A percentile compares a stretch with the other conserved stretches of the same genome.
Conservation (phyloP, 2,113 vertebrate species). For the Anoura caudifer region DNA sequence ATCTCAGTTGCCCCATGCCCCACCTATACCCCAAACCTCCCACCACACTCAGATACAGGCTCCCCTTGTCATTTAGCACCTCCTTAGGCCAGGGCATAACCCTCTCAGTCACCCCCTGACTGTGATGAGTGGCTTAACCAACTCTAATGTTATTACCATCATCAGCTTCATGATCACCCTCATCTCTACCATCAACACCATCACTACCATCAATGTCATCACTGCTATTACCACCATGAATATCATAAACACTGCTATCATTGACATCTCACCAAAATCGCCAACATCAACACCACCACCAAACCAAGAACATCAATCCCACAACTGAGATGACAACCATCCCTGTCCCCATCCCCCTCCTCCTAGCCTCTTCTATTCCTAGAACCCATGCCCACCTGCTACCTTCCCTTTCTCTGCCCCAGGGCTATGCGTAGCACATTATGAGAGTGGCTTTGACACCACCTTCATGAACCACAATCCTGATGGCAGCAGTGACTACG, state of each 20-base stretch:
- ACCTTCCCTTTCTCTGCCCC: background rate
- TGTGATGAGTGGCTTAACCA: slow-evolving; percentile 9
- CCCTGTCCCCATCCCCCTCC: background rate
- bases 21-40: background rate
- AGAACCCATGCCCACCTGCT: background rate
- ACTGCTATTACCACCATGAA: background rate
- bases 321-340: slow-evolving; percentile 2
- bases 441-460: slow-evolving; percentile 76
- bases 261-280: slow-evolving; percentile 4
- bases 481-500: slow-evolving; percentile 77
- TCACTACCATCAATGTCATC: background rate
- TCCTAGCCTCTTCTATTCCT: slow-evolving; percentile 9
- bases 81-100: background rate
- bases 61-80: background rate
- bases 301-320: slow-evolving; percentile 8
- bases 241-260: background rate
- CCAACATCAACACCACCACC: background rate
- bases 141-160: background rate
- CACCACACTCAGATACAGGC: background rate
- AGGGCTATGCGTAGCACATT: slow-evolving; percentile 79
- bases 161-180: background rate
- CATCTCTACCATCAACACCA: slow-evolving; percentile 1
- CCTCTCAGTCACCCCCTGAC: background rate
- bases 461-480: slow-evolving; percentile 64
- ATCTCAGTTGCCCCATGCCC: background rate